Evolutionary conservation across 2,113 vertebrate genomes (phyloP), one percentile per base, ranked within the genome.

Genomic region (Sebastes schlegelii): DNA sequence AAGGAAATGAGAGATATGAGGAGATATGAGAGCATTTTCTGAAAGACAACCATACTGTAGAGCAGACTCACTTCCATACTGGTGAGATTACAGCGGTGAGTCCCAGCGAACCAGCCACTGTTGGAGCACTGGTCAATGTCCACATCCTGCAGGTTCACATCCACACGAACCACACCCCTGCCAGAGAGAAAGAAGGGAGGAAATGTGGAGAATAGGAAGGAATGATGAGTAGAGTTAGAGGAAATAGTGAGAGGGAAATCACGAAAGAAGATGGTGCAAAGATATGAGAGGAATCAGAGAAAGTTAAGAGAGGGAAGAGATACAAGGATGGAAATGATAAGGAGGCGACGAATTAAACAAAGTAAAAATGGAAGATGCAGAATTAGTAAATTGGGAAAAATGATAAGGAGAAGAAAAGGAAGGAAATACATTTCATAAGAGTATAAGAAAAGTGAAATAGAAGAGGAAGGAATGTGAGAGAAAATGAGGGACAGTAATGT

Each of bases 91-190:
- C 98, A 99, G 89, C 95, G 96, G 85, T 99, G 98, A 0, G 98
- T 99, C 90, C 97, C 98, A 12, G 97, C 97, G 87, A 99, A 99
- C 98, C 98, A 99, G 79, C 98, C 97, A 67, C 96, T 97, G 71
- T 86, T 97, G 6, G 98, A 97, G 80, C 98, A 99, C 82, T 99
- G 98, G 95, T 99, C 97, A 83, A 99, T 99, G 93, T 99, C 98
- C 93, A 98, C 96, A 74, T 98, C 97, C 95, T 99, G 98, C 82
- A 99, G 95, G 90, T 97, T 98, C 84, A 99, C 97, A 76, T 99
- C 98, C 1, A 99, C 97, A 80, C 97, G 97, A 72, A 99, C 96
- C 51, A 98, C 97, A 12, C 98, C 98, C 92, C 98, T 99, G 86
- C 34, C 9, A 52, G n/a, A 67, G 6, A 82, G 45, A 72, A 11